phyloP scores from a whole-genome alignment of 2,113 vertebrate genomes.

The Aplodontia rufa region DNA sequence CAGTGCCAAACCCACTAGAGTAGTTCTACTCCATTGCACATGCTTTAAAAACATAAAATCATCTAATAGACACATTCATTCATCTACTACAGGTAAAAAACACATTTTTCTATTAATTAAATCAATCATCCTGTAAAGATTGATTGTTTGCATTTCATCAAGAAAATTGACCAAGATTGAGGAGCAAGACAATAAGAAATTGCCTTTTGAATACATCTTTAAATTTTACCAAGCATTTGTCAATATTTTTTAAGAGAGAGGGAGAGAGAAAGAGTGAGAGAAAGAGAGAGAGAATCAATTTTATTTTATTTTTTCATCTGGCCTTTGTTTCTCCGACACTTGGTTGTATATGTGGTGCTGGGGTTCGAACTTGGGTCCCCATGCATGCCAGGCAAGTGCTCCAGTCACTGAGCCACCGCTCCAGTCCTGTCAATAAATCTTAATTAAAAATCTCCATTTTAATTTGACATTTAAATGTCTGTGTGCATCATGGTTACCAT shows the following conservation, averaged over 20 bases:
- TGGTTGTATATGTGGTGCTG: too few relatives aligned
- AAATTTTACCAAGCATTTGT: background rate
- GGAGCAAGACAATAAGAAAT: background rate
- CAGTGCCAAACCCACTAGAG: background rate
- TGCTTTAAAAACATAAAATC: background rate
- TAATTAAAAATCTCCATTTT: too few relatives aligned
- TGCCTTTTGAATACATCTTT: background rate
- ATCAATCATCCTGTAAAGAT: background rate
- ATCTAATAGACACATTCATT: background rate
- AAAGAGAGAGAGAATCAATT: too few relatives aligned
- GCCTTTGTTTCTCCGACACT: too few relatives aligned
- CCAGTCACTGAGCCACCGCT: too few relatives aligned
- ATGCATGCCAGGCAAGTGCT: too few relatives aligned
- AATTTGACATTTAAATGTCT: background rate
- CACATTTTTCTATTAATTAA: background rate
- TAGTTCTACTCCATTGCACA: background rate
- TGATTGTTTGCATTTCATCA: background rate
- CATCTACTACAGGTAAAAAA: background rate
- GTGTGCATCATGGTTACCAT: background rate
- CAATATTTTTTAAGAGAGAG: too few relatives aligned
- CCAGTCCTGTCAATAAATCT: too few relatives aligned
- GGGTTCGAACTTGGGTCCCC: too few relatives aligned
- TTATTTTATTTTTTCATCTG: too few relatives aligned
- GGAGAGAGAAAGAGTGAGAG: too few relatives aligned
- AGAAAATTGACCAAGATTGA: background rate